phyloP scores from a whole-genome alignment of 2,797 vertebrate species.

The Anguilla anguilla region DNA sequence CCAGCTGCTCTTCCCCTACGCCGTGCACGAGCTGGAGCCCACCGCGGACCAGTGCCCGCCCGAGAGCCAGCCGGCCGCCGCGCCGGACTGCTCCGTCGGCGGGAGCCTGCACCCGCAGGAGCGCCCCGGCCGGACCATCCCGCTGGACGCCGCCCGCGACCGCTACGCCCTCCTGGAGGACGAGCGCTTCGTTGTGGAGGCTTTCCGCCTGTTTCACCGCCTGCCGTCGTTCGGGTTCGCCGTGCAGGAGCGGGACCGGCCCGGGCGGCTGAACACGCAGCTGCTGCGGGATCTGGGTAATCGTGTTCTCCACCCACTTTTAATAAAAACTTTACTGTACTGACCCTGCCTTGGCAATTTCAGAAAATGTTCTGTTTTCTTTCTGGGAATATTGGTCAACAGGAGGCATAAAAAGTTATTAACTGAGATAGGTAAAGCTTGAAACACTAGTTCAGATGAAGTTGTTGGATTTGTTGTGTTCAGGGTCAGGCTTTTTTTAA shows the following conservation, averaged over 20 bases:
- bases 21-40: conserved; percentile 87
- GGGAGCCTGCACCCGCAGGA: conserved; percentile 70
- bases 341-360: neutral
- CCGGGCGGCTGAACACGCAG: conserved; percentile 80
- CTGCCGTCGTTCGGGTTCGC: conserved; percentile 91
- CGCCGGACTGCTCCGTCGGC: conserved; percentile 45
- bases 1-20: conserved; percentile 79
- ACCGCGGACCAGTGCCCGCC: conserved; percentile 82
- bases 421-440: neutral
- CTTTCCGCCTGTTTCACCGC: conserved; percentile 88
- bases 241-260: conserved; percentile 79
- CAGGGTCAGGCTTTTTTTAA: conserved; percentile 31
- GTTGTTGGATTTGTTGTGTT: neutral
- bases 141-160: conserved; percentile 66
- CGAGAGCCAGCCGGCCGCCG: conserved; percentile 64
- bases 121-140: conserved; percentile 68
- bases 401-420: neutral
- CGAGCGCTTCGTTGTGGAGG: conserved; percentile 78
- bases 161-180: conserved; percentile 80
- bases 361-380: neutral
- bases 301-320: neutral
- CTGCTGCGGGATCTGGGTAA: conserved; percentile 84
- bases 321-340: conserved; percentile 34
- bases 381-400: neutral
- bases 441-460: neutral